These are phyloP conservation scores for Drosophila anceps DNA, from an alignment of 2,888 invertebrate species.

Conservation along the genomic window DNA sequence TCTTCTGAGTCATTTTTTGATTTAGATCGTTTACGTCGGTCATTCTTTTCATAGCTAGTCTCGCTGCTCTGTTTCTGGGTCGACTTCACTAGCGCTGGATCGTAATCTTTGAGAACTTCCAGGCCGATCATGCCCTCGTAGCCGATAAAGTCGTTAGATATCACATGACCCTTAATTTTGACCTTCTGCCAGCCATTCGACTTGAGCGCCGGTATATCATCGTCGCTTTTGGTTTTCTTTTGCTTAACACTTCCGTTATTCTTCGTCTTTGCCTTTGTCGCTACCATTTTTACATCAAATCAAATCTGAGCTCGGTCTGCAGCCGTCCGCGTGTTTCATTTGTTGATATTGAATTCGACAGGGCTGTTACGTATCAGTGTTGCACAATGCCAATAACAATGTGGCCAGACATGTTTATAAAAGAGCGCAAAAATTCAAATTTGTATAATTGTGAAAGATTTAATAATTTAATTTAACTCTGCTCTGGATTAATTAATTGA, in stretches of 20 bases:
- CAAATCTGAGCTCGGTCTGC: not conserved
- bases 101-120: conserved; percentile 91
- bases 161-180: conserved; percentile 87
- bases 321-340: conserved; percentile 50
- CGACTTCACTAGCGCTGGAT: conserved; percentile 85
- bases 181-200: conserved; percentile 88
- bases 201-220: conserved; percentile 9
- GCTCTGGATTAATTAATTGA: not conserved
- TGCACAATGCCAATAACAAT: conserved; percentile 9
- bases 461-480: not conserved
- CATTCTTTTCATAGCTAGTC: conserved; percentile 54
- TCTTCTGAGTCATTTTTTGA: conserved; percentile 13
- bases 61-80: conserved; percentile 82
- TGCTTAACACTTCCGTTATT: conserved; percentile 13
- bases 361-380: conserved; percentile 33
- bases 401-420: not conserved
- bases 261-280: conserved; percentile 36
- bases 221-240: conserved; percentile 5
- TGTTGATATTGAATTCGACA: conserved; percentile 43
- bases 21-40: conserved; percentile 44
- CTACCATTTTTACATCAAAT: conserved; percentile 35
- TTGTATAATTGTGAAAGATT: not conserved
- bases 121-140: conserved; percentile 91
- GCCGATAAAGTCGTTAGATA: conserved; percentile 85
- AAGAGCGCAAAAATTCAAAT: not conserved